Conservation (phyloP, 2,888 invertebrate genomes). For the Tachina grossa region DNA sequence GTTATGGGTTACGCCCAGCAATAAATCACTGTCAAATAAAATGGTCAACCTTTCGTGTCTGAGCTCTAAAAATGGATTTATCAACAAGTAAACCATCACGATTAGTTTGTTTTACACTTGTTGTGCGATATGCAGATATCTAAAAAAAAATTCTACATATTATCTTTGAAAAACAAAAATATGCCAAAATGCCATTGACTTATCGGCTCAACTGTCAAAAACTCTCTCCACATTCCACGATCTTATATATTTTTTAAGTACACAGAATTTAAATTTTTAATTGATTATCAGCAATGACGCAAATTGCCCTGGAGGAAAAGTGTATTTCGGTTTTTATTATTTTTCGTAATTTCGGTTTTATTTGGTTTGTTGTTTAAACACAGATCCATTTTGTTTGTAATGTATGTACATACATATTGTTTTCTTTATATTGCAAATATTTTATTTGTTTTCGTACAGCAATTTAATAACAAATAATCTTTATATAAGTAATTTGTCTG, state of each 20-base stretch:
- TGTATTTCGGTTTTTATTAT: neutral
- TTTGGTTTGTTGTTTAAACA: too few species aligned
- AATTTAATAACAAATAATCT: neutral
- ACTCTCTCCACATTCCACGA: neutral
- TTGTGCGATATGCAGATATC: too few species aligned
- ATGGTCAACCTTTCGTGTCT: too few species aligned
- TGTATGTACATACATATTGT: neutral
- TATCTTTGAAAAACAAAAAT: neutral
- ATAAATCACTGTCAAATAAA: too few species aligned
- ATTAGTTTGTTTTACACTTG: too few species aligned
- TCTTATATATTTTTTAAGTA: constrained; percentile 6
- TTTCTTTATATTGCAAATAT: neutral
- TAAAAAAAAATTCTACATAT: too few species aligned
- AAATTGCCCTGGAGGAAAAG: constrained; percentile 3
- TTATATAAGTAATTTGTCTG: neutral
- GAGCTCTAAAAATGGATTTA: too few species aligned
- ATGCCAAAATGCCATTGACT: neutral
- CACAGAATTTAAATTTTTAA: constrained; percentile 4
- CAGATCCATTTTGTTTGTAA: constrained; percentile 4
- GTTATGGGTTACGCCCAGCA: too few species aligned
- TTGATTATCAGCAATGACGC: constrained; percentile 44
- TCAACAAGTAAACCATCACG: too few species aligned
- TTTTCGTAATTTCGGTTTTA: neutral
- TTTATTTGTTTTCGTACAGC: constrained; percentile 10
- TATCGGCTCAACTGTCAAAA: constrained; percentile 1